Evolutionary conservation across 2,888 invertebrate genomes (phyloP), one percentile per base, ranked within the genome.

Genomic region (Melieria omissa): DNA sequence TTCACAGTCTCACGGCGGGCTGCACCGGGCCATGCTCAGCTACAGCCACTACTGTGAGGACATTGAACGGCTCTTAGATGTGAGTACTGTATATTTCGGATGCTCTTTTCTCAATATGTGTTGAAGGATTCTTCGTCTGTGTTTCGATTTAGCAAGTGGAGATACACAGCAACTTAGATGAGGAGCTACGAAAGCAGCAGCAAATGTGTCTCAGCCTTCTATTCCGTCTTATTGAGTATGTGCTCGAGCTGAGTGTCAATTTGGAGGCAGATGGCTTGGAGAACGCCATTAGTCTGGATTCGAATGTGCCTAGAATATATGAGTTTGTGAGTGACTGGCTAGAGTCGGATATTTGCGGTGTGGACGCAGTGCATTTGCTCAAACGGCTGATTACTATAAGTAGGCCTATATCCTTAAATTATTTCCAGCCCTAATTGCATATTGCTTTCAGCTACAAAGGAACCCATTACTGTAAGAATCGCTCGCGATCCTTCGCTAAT

Each of bases 1-100:
- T 64, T 82, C 84, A 0, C 80, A 81, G 5, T 73, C 80, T 0
- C 81, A 85, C 66, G 79, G 79, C 57, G 83, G 83, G 6, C 76
- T 86, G 29, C 80, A 84, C 52, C 71, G 79, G n/a, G 85, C 86
- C 3, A 84, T 86, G 82, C 77, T 80, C 14, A 80, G 76, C 10
- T 85, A 85, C 70, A 71, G 76, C 0, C 76, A 79, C 55, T 86
- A 83, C 67, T 82, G 79, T 62, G 80, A 81, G 61, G 84, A 85
- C 66, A 80, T 86, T 46, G 84, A 85, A 12, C 78, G 81, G 4
- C 65, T 86, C 9, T 69, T 86, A 12, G 81, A 85, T 72, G 86
- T 86, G 70, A 80, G 84, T 77, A 45, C 6, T 14, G 10, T 14
- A 41, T 42, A 16, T 5, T 14, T 45, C 74, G 47, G 75, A 75